Evolutionary conservation across 2,113 vertebrate species (phyloP).

Genomic region (Anas platyrhynchos): DNA sequence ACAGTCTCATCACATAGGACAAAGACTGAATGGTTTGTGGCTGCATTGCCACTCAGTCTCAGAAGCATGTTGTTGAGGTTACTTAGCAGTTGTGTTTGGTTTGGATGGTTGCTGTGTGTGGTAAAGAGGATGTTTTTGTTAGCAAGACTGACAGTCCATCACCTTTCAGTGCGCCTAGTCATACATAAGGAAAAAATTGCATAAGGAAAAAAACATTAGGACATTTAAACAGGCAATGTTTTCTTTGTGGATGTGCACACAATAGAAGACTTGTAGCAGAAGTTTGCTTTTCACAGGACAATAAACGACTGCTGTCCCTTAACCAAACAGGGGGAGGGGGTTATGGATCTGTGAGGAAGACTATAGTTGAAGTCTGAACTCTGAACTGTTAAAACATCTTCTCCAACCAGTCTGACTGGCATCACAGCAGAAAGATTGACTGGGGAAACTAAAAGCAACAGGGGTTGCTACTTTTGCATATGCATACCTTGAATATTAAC

Average conservation of each 20-base stretch:
- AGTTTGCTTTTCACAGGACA: not conserved
- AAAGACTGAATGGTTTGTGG: not conserved
- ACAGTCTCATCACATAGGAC: not conserved
- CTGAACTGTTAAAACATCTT: constrained; percentile 27
- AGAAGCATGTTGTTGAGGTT: not conserved
- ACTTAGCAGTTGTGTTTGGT: not conserved
- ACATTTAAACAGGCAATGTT: not conserved
- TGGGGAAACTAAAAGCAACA: not conserved
- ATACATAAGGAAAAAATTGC: not conserved
- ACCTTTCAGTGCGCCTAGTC: not conserved
- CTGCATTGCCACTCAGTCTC: not conserved
- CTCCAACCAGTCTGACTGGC: constrained; percentile 29
- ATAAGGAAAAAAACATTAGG: not conserved
- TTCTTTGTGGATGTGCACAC: not conserved
- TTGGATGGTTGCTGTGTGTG: not conserved
- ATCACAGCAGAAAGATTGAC: not conserved
- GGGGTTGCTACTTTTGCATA: not conserved
- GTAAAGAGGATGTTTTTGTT: not conserved
- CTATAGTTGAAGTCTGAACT: not conserved
- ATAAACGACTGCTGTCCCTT: not conserved
- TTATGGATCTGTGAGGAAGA: not conserved
- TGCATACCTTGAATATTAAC: not conserved
- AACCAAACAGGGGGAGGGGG: not conserved
- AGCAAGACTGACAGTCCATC: not conserved
- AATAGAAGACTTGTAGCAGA: not conserved